Conservation (phyloP, 2,888 invertebrate species). For the Microplitis manilae region DNA sequence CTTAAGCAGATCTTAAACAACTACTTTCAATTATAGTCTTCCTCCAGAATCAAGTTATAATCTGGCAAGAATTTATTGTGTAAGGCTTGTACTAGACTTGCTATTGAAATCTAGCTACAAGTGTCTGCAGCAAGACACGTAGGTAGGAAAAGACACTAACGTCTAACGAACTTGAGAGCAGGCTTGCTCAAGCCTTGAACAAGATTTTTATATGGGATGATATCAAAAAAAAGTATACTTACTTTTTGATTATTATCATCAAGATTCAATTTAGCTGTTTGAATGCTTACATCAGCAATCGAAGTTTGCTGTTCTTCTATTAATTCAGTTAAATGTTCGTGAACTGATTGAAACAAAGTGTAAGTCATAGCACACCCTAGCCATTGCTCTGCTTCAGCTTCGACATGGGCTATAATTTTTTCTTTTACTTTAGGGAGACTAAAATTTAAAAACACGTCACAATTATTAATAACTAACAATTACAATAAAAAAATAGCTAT, state of each 20-base stretch:
- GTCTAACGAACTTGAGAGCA: too few species aligned
- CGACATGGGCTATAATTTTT: conserved; percentile 77
- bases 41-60: too few species aligned
- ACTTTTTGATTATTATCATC: conserved; percentile 71
- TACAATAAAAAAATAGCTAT: conserved; percentile 17
- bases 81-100: too few species aligned
- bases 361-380: conserved; percentile 95
- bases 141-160: too few species aligned
- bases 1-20: too few species aligned
- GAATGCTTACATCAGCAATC: conserved; percentile 70
- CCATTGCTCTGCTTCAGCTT: conserved; percentile 85
- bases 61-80: too few species aligned
- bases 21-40: too few species aligned
- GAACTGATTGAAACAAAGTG: conserved; percentile 91
- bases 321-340: conserved; percentile 84
- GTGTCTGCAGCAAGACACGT: too few species aligned
- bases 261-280: conserved; percentile 75
- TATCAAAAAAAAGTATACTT: conserved; percentile 28
- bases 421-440: conserved; percentile 82
- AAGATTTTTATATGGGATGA: too few species aligned
- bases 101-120: too few species aligned
- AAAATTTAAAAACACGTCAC: conserved; percentile 20
- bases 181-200: too few species aligned
- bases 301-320: conserved; percentile 81
- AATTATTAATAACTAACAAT: conserved; percentile 9